Conservation (phyloP, 2,797 vertebrate genomes). For the Chromobotia macracanthus region DNA sequence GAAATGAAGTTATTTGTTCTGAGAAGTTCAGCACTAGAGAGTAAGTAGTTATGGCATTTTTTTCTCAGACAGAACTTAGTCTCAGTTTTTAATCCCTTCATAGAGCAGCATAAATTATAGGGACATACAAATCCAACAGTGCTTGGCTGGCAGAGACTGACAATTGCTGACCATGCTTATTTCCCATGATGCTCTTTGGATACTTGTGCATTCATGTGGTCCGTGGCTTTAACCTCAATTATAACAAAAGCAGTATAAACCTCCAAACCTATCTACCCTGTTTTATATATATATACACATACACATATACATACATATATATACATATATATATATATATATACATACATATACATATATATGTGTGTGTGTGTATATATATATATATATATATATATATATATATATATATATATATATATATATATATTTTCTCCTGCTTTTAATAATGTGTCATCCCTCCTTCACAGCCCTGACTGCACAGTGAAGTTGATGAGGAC, state of each 20-base stretch:
- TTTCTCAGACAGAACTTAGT: conserved; percentile 21
- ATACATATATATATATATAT: too few species aligned
- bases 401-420: background rate
- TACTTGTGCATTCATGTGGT: background rate
- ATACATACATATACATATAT: too few species aligned
- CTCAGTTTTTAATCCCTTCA: conserved; percentile 34
- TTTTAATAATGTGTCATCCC: conserved; percentile 54
- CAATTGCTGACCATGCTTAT: conserved; percentile 32
- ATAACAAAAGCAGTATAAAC: background rate
- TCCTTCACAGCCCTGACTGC: conserved; percentile 43
- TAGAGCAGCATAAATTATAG: conserved; percentile 5
- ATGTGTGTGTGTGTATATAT: background rate
- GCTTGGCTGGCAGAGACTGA: conserved; percentile 29
- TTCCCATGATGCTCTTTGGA: conserved; percentile 26
- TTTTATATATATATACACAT: conserved; percentile 1
- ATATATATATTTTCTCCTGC: conserved; percentile 18
- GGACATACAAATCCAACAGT: conserved; percentile 1
- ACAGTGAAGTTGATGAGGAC: conserved; percentile 44
- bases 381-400: too few species aligned
- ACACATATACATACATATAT: background rate
- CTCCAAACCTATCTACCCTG: background rate
- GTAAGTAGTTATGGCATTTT: conserved; percentile 23
- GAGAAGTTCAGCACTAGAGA: conserved; percentile 21
- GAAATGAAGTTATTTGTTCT: conserved; percentile 45
- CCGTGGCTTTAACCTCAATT: conserved; percentile 1